Evolutionary conservation across 2,888 invertebrate species (phyloP).

Genomic region (Dorcus hopei): DNA sequence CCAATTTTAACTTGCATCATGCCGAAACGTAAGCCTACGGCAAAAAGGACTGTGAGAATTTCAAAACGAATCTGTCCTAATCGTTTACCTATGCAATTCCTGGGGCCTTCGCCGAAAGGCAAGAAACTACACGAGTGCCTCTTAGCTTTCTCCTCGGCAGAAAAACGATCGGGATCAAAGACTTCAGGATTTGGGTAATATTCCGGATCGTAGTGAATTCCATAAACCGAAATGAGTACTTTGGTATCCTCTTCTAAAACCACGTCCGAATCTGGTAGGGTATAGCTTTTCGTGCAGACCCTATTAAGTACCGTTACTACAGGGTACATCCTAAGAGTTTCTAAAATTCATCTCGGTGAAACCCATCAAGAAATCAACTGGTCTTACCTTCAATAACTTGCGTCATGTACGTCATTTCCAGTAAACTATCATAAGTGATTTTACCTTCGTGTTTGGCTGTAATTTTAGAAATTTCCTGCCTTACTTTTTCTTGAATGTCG

Average conservation of each 20-base stretch:
- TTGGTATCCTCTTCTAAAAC: neutral
- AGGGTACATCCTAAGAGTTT: constrained; percentile 14
- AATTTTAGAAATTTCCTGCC: constrained; percentile 44
- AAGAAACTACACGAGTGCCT: constrained; percentile 5
- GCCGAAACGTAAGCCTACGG: constrained; percentile 11
- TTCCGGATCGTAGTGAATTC: constrained; percentile 11
- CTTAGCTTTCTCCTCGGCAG: constrained; percentile 7
- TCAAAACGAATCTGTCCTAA: no score
- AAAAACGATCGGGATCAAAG: constrained; percentile 13
- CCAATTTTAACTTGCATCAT: constrained; percentile 15
- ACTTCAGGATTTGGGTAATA: constrained; percentile 8
- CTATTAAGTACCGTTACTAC: neutral
- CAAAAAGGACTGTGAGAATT: no score
- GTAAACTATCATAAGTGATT: constrained; percentile 48
- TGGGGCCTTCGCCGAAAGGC: constrained; percentile 15
- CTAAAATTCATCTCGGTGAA: neutral
- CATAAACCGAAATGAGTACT: constrained; percentile 5
- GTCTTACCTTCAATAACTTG: neutral
- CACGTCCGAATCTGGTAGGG: constrained; percentile 1
- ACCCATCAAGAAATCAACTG: no score
- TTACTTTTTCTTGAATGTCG: constrained; percentile 43
- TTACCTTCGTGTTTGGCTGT: constrained; percentile 39
- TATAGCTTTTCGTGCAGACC: constrained; percentile 8
- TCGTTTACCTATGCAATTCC: constrained; percentile 12
- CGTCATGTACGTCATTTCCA: constrained; percentile 36